Evolutionary conservation across 2,888 invertebrate species (phyloP).

Genomic region (Esperia sulphurella): DNA sequence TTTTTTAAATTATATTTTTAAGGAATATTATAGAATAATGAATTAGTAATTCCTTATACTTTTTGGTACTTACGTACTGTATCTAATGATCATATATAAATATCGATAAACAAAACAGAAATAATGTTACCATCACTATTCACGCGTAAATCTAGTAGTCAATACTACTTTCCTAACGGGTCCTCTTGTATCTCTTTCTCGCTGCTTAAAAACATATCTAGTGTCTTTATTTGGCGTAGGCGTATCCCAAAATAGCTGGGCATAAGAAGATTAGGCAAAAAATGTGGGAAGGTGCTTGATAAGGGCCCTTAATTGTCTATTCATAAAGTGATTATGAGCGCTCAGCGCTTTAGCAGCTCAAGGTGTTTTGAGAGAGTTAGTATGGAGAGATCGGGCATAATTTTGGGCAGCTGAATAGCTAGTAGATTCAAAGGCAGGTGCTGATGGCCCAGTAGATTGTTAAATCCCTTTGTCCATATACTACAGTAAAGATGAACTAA

Average conservation of each 20-base stretch:
- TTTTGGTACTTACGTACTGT: no score
- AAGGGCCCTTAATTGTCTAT: conserved; percentile 28
- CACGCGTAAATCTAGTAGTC: conserved; percentile 72
- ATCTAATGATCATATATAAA: no score
- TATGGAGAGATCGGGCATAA: background rate
- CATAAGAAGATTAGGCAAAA: conserved; percentile 27
- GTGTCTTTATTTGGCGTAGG: conserved; percentile 52
- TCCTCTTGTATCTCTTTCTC: conserved; percentile 36
- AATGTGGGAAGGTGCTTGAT: conserved; percentile 44
- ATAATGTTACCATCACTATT: conserved; percentile 37
- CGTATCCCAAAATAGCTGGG: conserved; percentile 51
- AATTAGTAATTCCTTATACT: no score
- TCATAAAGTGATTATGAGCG: background rate
- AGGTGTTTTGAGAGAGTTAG: background rate
- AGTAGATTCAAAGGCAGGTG: background rate
- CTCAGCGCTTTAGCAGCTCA: background rate
- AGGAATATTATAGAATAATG: no score
- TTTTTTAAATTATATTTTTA: no score
- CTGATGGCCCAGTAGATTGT: background rate
- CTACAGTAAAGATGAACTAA: no score
- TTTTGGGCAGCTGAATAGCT: background rate
- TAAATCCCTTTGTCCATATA: background rate
- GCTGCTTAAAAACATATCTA: conserved; percentile 17
- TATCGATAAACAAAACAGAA: background rate
- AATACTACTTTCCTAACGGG: conserved; percentile 68